Evolutionary conservation across 2,797 vertebrate species (phyloP), one percentile per base, ranked within the genome.

Genomic region (Protonibea diacanthus): DNA sequence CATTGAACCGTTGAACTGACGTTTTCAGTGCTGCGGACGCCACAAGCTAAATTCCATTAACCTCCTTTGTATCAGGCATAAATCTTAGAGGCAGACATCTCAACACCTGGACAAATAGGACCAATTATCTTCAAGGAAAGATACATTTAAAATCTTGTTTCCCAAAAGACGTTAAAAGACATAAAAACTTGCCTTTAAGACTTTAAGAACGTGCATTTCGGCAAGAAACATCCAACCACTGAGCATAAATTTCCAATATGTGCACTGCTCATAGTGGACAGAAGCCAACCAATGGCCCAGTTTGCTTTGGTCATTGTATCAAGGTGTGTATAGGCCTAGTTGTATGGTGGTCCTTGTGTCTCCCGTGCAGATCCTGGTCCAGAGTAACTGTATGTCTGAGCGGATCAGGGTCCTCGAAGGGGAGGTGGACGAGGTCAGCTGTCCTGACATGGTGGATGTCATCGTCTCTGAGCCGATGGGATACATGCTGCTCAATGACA

Each of bases 401-500:
- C 94, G 91, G 73, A 95, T 97, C 80, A 82, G 63, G 20, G 91
- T 96, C 76, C 79, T 97, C 17, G 64, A 88, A 57, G 95, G 95
- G 58, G 94, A 95, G 88, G 89, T 93, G 69, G 94, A 97, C 62
- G 94, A 96, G 71, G 78, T 96, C 66, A 91, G 73, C 38, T 91
- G 95, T 57, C 95, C 95, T 2, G 93, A 96, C 77, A 76, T 85
- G 66, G 94, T 96, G 58, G 96, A 96, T 61, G 42, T 96, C 75
- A 93, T 97, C 27, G 71, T 97, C 86, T 96, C 95, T 3, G 95
- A 97, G 86, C 95, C 95, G 0, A 95, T 95, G 83, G 96, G 95
- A 59, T 95, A 95, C 78, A 93, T 96, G 95, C 89, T 97, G 60
- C 94, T 97, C 66, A 95, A 90, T 52, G 95, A 96, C 57, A 91